phyloP scores from a whole-genome alignment of 1,140 invertebrate genomes.

The Drosophila arizonae region DNA sequence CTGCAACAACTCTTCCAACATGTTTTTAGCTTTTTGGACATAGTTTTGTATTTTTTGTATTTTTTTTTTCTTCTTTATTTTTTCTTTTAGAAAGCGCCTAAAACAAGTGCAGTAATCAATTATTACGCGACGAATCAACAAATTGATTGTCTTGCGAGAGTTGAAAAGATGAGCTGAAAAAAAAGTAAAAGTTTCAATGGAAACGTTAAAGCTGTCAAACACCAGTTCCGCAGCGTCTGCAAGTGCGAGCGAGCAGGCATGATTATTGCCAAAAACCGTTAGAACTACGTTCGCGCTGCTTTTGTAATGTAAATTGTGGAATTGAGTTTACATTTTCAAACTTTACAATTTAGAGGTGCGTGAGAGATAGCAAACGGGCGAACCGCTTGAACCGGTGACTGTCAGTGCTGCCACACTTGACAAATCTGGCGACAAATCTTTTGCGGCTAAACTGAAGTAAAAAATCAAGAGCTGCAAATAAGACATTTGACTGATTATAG shows the following conservation, averaged over 20 bases:
- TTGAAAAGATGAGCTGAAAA: not conserved
- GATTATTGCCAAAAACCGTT: constrained; percentile 62
- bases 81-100: constrained; percentile 71
- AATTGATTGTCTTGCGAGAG: constrained; percentile 32
- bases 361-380: constrained; percentile 7
- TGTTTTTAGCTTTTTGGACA: constrained; percentile 48
- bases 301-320: constrained; percentile 57
- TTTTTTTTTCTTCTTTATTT: not conserved
- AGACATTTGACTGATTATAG: too few relatives aligned
- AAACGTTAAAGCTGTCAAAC: constrained; percentile 8
- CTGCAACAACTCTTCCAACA: constrained; percentile 1
- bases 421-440: not conserved
- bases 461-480: not conserved
- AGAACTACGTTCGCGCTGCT: constrained; percentile 55
- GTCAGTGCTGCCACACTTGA: not conserved
- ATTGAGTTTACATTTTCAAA: constrained; percentile 21
- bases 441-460: not conserved
- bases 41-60: not conserved
- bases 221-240: not conserved
- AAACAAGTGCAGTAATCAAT: constrained; percentile 77
- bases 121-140: constrained; percentile 61
- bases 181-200: constrained; percentile 59
- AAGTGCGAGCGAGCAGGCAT: not conserved
- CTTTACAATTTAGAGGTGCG: constrained; percentile 32
- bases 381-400: constrained; percentile 13